Conservation (phyloP, 2,888 invertebrate genomes). For the Abscondita cerata region DNA sequence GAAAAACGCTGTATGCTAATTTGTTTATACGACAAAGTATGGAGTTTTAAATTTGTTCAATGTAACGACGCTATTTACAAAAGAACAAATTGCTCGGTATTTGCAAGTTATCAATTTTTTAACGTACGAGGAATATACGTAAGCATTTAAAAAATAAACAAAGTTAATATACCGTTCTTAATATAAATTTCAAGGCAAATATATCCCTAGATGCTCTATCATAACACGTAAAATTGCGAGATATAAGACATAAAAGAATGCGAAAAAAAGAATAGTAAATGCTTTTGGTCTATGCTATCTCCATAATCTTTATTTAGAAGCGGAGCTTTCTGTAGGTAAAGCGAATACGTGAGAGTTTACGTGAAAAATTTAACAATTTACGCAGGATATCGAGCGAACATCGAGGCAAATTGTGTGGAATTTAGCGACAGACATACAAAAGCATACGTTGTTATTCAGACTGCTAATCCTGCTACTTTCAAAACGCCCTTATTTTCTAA, state of each 20-base stretch:
- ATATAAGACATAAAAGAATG: conserved; percentile 29
- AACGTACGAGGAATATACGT: too few species aligned
- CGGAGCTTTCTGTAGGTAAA: conserved; percentile 31
- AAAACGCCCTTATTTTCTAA: conserved; percentile 35
- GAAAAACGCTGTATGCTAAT: too few species aligned
- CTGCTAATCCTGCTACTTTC: conserved; percentile 34
- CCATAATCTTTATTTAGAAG: conserved; percentile 31
- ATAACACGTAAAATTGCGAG: conserved; percentile 26
- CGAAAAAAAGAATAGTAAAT: conserved; percentile 19
- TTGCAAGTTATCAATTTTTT: too few species aligned
- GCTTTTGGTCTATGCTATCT: conserved; percentile 22
- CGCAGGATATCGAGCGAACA: conserved; percentile 41
- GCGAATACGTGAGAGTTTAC: conserved; percentile 32
- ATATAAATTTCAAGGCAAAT: conserved; percentile 1
- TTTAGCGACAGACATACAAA: conserved; percentile 34
- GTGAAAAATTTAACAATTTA: conserved; percentile 43
- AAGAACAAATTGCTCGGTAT: too few species aligned
- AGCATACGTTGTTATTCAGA: conserved; percentile 36
- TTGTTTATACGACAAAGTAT: too few species aligned
- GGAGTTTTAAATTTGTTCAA: too few species aligned
- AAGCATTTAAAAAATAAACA: too few species aligned
- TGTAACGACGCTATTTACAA: too few species aligned
- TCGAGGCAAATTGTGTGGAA: conserved; percentile 42
- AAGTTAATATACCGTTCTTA: too few species aligned
- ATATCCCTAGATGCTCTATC: conserved; percentile 18